Evolutionary conservation across 2,797 vertebrate species (phyloP).

Genomic region (Notolabrus celidotus): DNA sequence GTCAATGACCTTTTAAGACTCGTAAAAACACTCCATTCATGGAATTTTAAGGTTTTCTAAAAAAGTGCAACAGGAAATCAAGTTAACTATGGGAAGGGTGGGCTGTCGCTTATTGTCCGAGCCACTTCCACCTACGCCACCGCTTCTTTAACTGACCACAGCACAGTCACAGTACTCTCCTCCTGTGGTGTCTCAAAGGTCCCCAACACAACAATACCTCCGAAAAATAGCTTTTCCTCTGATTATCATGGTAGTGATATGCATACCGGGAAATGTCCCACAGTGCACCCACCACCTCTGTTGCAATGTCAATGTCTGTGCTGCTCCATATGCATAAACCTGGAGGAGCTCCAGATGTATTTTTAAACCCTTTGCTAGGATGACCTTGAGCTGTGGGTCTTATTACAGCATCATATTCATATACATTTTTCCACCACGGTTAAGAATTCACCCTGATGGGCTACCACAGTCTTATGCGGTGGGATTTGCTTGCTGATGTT

Average conservation of each 20-base stretch:
- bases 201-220: slow-evolving; percentile 74
- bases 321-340: slow-evolving; percentile 70
- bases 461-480: slow-evolving; percentile 23
- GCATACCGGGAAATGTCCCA: slow-evolving; percentile 68
- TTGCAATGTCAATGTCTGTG: slow-evolving; percentile 61
- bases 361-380: slow-evolving; percentile 61
- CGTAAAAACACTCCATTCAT: slow-evolving; percentile 73
- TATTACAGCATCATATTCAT: slow-evolving; percentile 43
- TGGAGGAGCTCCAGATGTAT: slow-evolving; percentile 64
- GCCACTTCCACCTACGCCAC: slow-evolving; percentile 81
- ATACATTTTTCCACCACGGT: slow-evolving; percentile 35
- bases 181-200: slow-evolving; percentile 80
- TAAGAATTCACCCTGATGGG: slow-evolving; percentile 32
- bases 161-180: slow-evolving; percentile 65
- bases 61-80: slow-evolving; percentile 71
- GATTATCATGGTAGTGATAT: slow-evolving; percentile 70
- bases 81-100: slow-evolving; percentile 80
- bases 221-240: slow-evolving; percentile 81
- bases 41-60: slow-evolving; percentile 60
- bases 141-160: slow-evolving; percentile 67
- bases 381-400: slow-evolving; percentile 72
- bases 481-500: slow-evolving; percentile 27
- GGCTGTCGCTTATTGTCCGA: slow-evolving; percentile 77
- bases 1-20: slow-evolving; percentile 67
- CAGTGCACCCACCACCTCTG: slow-evolving; percentile 51